Evolutionary conservation across 2,113 vertebrate species (phyloP).

Genomic region (Hiodon tergisus): DNA sequence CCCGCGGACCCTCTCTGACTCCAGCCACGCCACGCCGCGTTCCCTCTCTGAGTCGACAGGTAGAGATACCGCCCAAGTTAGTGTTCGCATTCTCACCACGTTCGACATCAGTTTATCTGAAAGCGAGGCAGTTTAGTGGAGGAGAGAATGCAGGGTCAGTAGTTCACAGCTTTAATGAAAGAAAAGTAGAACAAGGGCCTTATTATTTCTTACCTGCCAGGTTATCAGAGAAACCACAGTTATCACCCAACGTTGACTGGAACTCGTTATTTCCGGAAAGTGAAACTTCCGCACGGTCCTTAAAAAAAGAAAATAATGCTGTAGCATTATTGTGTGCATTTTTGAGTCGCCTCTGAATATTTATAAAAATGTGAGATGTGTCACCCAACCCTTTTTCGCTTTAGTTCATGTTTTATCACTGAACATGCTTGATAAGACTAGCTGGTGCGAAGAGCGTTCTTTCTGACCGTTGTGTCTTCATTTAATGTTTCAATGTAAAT

Average conservation of each 20-base stretch:
- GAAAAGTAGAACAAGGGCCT: conserved; percentile 11
- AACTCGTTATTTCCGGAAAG: too few species aligned
- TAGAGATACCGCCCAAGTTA: background rate
- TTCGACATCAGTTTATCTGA: background rate
- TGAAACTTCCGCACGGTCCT: too few species aligned
- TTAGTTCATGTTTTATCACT: background rate
- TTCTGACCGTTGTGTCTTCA: too few species aligned
- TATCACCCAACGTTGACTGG: too few species aligned
- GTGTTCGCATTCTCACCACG: background rate
- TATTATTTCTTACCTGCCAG: conserved; percentile 21
- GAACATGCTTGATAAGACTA: background rate
- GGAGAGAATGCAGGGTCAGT: conserved; percentile 6
- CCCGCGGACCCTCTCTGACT: too few species aligned
- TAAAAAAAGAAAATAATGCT: too few species aligned
- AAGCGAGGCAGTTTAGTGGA: background rate
- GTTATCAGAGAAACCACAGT: conserved; percentile 12
- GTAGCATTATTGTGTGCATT: background rate
- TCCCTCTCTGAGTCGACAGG: background rate
- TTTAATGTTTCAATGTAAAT: background rate
- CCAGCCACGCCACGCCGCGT: background rate
- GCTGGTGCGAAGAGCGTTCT: background rate
- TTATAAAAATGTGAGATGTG: conserved; percentile 19
- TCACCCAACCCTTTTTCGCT: conserved; percentile 12
- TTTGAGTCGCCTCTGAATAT: conserved; percentile 26
- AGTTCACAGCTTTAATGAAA: conserved; percentile 19